Evolutionary conservation across 2,113 vertebrate genomes (phyloP), one percentile per base, ranked within the genome.

Genomic region (Periophthalmus modestus): DNA sequence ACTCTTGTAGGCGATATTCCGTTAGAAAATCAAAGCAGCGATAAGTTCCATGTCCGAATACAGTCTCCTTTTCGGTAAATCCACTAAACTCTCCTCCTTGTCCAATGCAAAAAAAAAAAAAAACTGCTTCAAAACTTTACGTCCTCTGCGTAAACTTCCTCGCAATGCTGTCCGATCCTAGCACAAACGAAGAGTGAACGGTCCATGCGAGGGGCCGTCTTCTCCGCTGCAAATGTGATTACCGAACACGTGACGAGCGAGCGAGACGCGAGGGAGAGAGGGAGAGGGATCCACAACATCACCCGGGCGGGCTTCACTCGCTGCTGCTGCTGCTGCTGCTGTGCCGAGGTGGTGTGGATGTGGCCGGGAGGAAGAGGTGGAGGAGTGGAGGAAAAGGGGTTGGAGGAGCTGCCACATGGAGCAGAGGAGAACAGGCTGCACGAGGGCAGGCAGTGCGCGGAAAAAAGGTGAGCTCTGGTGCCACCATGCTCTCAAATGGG

Each of bases 381-480:
- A 63, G 28, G 55, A 46, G 67, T 62, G 66, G 81, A 7, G 46
- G 39, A 58, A 70, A 67, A 59, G 81, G 66, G 72, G 71, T 28
- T 43, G 39, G 39, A 43, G 67, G 6, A 3, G 69, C 61, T 34
- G 74, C 79, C 50, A 67, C 74, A 80, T 77, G 66, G 75, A 89
- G 81, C 57, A 69, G 55, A 72, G 65, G 33, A 69, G 66, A 46
- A 62, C 77, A 83, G 80, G 7, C 58, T 6, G 58, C 18, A 57
- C 59, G 52, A 14, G 77, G 61, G 39, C 55, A 79, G 61, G 47
- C 48, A 34, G 68, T 33, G 46, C 74, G 55, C 46, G 36, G 79
- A 74, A 66, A n/a, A 58, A 78, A 71, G 14, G 84, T 90, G 91
- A 89, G 87, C 92, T 93, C 81, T 94, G 91, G 92, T 92, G 93